Conservation (phyloP, 2,888 invertebrate genomes). For the Netelia virgata region DNA sequence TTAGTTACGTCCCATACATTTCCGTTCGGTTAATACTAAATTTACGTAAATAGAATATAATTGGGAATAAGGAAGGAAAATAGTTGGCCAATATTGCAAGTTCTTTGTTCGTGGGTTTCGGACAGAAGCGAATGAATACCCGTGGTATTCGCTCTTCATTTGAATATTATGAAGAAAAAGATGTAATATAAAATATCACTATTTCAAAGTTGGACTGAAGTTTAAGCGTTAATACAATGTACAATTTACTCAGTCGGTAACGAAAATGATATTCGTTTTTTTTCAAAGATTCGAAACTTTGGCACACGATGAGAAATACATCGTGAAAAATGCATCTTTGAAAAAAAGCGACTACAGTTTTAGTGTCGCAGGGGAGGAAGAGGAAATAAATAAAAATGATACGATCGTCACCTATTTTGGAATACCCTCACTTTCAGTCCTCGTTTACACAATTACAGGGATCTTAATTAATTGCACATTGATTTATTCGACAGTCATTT, state of each 20-base stretch:
- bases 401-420: neutral
- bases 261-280: no score
- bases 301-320: no score
- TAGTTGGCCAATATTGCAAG: neutral
- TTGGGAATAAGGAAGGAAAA: neutral
- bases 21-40: no score
- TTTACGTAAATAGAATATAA: neutral
- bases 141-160: neutral
- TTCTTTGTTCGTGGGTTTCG: neutral
- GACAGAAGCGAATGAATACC: neutral
- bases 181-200: neutral
- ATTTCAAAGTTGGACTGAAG: neutral
- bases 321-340: no score
- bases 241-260: no score
- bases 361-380: no score
- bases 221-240: no score
- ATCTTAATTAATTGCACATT: slow-evolving; percentile 47
- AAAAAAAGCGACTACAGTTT: no score
- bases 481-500: slow-evolving; percentile 49
- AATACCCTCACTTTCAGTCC: slow-evolving; percentile 4
- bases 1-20: no score
- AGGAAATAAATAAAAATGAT: no score
- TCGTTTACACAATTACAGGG: slow-evolving; percentile 9
- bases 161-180: neutral
- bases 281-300: no score